These are phyloP conservation scores for Ridgeia piscesae DNA, from an alignment of 1,140 invertebrate genomes.

Conservation along the genomic window DNA sequence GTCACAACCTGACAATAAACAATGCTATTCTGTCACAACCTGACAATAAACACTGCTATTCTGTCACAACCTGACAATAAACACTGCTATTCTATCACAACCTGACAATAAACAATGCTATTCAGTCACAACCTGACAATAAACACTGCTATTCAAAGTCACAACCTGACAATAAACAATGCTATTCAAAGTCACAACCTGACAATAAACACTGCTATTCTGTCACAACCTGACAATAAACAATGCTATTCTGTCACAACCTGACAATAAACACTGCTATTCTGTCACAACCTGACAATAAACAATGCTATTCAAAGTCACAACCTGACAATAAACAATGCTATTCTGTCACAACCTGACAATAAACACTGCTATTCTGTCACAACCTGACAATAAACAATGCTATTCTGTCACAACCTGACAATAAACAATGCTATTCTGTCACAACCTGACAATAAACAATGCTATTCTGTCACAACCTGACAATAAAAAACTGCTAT, in stretches of 20 bases:
- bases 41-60: no score
- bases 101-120: no score
- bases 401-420: not conserved
- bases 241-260: not conserved
- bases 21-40: not conserved
- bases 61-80: not conserved
- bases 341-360: not conserved
- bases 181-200: not conserved
- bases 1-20: not conserved
- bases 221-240: no score
- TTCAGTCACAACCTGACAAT: not conserved
- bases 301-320: no score
- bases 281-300: not conserved
- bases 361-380: no score
- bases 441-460: not conserved
- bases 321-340: not conserved
- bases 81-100: not conserved
- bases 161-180: no score
- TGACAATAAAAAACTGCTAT: no score
- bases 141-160: not conserved
- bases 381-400: not conserved
- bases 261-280: not conserved
- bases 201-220: not conserved
- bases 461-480: not conserved
- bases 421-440: no score